Base-by-base conservation (phyloP, 2,797 vertebrate genomes). In the Menidia menidia region DNA sequence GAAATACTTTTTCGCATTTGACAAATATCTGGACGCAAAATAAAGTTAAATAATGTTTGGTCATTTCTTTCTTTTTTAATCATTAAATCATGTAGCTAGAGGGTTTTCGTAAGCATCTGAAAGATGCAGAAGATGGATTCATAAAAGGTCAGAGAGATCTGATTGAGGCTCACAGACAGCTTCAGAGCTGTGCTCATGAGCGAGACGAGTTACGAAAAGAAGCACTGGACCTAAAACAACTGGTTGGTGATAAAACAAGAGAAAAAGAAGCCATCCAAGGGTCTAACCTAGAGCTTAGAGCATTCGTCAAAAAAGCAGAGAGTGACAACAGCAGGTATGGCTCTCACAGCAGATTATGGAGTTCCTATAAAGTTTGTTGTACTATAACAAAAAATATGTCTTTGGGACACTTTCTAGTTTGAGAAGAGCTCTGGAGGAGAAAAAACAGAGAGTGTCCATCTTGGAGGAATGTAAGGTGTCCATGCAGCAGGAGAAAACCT, bases 271-370 rank as follows among this genome's bases (percentile, higher is more conserved):
- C 90, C 42, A 86, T 97, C 65, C 93, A 92, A 30, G 54, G 66
- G 6, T 96, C 95, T 33, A 96, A 95, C 64, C 69, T 88, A 12
- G 88, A 95, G 64, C 94, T 97, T 3, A 87, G 93, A 70, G 85
- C 81, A 4, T 64, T 84, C 3, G 35, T 97, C 62, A 93, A 90
- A 84, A 92, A 69, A 80, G 87, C 86, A 0, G 93, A 95, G 80
- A 92, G 91, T 39, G 94, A 97, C 75, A 96, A 92, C 77, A 96
- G 88, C 93, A 95, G 95, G 96, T 97, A 80, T 11, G 9, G 30
- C 41, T 42, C 7, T 32, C 12, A 59, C 13, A 1, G 7, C 13
- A 13, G 41, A 7, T 19, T 33, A 30, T 33, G 64, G 12, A 44
- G 58, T 45, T 44, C 10, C 9, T 31, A 4, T 57, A 11, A 65